phyloP scores from a whole-genome alignment of 1,140 invertebrate species.

The Anastrepha obliqua region DNA sequence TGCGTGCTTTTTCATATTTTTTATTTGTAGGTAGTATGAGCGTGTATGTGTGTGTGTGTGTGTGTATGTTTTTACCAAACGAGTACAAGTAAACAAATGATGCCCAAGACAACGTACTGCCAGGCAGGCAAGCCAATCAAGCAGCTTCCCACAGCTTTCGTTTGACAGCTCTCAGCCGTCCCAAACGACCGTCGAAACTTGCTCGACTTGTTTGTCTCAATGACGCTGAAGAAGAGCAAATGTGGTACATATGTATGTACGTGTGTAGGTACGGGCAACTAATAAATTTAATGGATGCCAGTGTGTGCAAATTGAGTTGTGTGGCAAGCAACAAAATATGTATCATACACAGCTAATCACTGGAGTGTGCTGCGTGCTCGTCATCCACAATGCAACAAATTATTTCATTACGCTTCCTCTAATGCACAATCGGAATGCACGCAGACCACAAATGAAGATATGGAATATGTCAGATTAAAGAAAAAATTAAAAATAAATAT shows the following conservation, averaged over 20 bases:
- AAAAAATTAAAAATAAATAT: background rate
- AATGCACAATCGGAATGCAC: background rate
- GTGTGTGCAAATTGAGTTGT: background rate
- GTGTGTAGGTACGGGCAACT: background rate
- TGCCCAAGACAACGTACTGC: background rate
- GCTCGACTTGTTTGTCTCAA: conserved; percentile 10
- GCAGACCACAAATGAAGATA: background rate
- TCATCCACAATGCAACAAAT: background rate
- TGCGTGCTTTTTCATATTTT: conserved; percentile 57
- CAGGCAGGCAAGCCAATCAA: conserved; percentile 8
- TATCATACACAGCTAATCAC: background rate
- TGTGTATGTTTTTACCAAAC: background rate
- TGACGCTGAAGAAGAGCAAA: background rate
- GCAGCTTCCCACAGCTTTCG: conserved; percentile 39
- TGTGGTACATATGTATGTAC: background rate
- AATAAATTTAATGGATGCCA: conserved; percentile 15
- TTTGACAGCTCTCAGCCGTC: background rate
- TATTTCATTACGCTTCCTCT: background rate
- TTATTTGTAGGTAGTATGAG: background rate
- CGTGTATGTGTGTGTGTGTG: too few species aligned
- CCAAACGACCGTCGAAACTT: conserved; percentile 13
- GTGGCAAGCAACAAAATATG: background rate
- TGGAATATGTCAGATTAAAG: conserved; percentile 7
- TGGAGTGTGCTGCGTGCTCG: background rate
- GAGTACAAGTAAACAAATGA: background rate